Evolutionary conservation across 2,113 vertebrate genomes (phyloP), one percentile per base, ranked within the genome.

Genomic region (Callipepla squamata): DNA sequence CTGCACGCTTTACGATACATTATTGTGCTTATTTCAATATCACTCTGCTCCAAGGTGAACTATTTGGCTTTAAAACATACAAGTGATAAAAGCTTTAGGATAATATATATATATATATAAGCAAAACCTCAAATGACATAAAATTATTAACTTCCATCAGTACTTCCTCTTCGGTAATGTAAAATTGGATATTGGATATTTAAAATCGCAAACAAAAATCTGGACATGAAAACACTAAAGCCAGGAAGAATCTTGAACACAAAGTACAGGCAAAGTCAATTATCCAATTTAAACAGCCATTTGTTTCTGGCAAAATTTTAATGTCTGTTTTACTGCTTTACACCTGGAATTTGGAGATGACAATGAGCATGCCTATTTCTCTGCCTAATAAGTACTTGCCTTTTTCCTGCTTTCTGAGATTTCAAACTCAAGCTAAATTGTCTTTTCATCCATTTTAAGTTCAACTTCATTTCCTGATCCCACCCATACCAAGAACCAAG

Each of bases 11-110:
- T 67, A 90, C 48, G 94, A 72, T 90, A 84, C 26, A 40, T 65
- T 65, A 82, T 40, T 90, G 72, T 94, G 85, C 50, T 88, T 88
- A 78, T 69, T 91, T 88, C 87, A 76, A 1, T 91, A 94, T 83
- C 20, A 26, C 18, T 72, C 65, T 88, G 73, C 87, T 88, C 42
- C 57, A 69, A 69, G 53, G 65, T 78, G 67, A 94, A 70, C 7
- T 78, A 68, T 72, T 88, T 81, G 62, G 62, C 30, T 82, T 74
- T 85, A 78, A 88, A 90, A 87, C 51, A 44, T n/a, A 74, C 26
- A 70, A 82, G 22, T 10, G 47, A 73, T 80, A 62, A 81, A 70
- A 94, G n/a, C 32, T 87, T 85, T 2, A 47, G 42, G 26, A 55
- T 30, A 16, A 55, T 36, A 55, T 5, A 26, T 26, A 14, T 14